These are phyloP conservation scores for Platorchestia sp. DNA, from an alignment of 1,140 invertebrate genomes.

Conservation along the genomic window DNA sequence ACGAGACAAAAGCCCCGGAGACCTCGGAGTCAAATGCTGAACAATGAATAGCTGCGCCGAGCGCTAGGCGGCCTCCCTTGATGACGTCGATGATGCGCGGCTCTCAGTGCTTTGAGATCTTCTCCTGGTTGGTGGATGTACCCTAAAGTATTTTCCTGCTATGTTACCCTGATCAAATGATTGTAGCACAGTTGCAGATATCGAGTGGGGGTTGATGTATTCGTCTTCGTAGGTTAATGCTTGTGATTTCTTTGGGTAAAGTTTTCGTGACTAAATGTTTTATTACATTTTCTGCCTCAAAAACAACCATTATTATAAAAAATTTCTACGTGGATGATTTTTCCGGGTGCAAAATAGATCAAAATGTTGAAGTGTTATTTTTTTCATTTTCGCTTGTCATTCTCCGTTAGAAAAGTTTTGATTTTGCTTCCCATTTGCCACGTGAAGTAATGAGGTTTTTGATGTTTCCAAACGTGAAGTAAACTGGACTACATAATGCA, in stretches of 20 bases:
- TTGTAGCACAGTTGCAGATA: not conserved
- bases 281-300: too few species aligned
- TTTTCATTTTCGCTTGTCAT: too few species aligned
- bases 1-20: not conserved
- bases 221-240: not conserved
- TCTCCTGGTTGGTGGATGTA: not conserved
- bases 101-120: not conserved
- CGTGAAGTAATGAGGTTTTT: too few species aligned
- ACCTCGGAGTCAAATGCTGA: not conserved
- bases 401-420: too few species aligned
- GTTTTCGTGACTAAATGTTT: too few species aligned
- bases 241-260: not conserved
- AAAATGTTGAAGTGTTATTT: too few species aligned
- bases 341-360: too few species aligned
- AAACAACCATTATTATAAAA: too few species aligned
- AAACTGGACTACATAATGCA: too few species aligned
- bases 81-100: not conserved
- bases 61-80: not conserved
- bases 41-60: not conserved
- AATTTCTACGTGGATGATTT: too few species aligned
- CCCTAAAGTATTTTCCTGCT: not conserved
- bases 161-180: not conserved
- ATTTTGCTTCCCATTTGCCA: too few species aligned
- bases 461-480: too few species aligned
- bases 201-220: not conserved